Percentiles rank a stretch among this genome's conserved stretches.
Evolutionary conservation across 2,797 vertebrate genomes (phyloP).

Genomic region (Takifugu rubripes): DNA sequence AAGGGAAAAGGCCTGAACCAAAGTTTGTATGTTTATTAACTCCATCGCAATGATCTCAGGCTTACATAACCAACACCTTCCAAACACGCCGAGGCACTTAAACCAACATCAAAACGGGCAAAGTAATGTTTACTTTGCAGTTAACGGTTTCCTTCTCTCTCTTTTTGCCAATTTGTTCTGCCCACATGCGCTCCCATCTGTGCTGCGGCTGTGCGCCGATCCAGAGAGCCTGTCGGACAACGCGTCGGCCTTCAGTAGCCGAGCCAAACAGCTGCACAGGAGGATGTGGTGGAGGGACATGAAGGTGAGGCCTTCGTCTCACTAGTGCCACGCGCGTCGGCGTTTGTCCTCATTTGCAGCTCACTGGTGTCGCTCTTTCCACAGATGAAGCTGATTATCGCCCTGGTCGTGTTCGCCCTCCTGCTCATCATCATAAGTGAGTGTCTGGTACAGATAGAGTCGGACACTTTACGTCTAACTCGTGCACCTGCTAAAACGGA

Average conservation of each 20-base stretch:
- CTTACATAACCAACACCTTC: slow-evolving; percentile 36
- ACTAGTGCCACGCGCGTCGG: background rate
- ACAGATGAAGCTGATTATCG: slow-evolving; percentile 93
- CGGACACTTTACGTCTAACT: background rate
- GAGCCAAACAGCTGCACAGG: slow-evolving; percentile 94
- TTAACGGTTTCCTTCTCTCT: slow-evolving; percentile 7
- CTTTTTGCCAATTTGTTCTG: background rate
- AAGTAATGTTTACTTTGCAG: slow-evolving; percentile 8
- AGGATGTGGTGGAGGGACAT: slow-evolving; percentile 98
- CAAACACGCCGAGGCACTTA: slow-evolving; percentile 10
- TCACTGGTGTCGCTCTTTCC: slow-evolving; percentile 24
- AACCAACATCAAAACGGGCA: slow-evolving; percentile 3
- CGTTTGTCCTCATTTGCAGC: background rate
- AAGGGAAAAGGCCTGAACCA: slow-evolving; percentile 11
- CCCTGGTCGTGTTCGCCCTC: slow-evolving; percentile 82
- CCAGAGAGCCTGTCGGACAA: slow-evolving; percentile 96
- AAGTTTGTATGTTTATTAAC: slow-evolving; percentile 22
- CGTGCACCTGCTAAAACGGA: too few species aligned
- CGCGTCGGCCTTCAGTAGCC: slow-evolving; percentile 95
- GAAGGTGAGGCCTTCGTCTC: slow-evolving; percentile 76
- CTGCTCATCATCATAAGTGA: slow-evolving; percentile 94
- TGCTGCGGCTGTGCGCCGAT: slow-evolving; percentile 9
- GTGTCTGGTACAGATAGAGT: slow-evolving; percentile 55
- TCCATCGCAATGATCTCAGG: background rate
- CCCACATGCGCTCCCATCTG: slow-evolving; percentile 9